These are phyloP conservation scores for Heliocidaris tuberculata DNA, from an alignment of 35 echinoderm and acorn worm species.

Conservation along the genomic window DNA sequence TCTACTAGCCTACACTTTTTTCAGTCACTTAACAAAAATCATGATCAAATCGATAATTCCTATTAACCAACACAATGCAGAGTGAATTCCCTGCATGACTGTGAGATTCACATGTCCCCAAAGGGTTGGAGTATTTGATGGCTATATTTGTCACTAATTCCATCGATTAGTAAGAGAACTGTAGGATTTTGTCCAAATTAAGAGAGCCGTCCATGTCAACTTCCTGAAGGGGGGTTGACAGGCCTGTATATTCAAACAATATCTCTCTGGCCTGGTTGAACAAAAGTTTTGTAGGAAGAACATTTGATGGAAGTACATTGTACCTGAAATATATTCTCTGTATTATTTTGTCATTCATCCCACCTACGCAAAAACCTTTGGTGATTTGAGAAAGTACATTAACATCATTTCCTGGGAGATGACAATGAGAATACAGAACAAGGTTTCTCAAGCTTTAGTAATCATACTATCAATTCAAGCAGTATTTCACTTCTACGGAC, in stretches of 20 bases:
- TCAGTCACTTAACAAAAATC: background rate
- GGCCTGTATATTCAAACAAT: background rate
- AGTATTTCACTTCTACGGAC: no score
- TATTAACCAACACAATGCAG: background rate
- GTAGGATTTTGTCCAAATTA: background rate
- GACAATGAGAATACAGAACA: background rate
- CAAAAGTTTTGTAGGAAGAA: background rate
- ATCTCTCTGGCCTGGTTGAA: background rate
- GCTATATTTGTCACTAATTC: conserved; percentile 2
- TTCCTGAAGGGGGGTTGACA: background rate
- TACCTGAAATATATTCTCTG: background rate
- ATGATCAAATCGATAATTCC: background rate
- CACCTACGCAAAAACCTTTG: background rate
- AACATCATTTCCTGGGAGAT: background rate
- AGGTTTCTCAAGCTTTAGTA: no score
- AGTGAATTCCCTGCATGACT: background rate
- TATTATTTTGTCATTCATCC: background rate
- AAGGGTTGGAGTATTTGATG: background rate
- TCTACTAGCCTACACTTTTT: background rate
- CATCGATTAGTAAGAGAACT: background rate
- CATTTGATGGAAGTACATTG: background rate
- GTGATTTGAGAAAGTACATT: background rate
- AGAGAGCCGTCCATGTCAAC: background rate
- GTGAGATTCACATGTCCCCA: background rate
- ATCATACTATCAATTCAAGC: no score